Base-by-base conservation (phyloP, 2,888 invertebrate genomes). In the Colostygia pectinataria region DNA sequence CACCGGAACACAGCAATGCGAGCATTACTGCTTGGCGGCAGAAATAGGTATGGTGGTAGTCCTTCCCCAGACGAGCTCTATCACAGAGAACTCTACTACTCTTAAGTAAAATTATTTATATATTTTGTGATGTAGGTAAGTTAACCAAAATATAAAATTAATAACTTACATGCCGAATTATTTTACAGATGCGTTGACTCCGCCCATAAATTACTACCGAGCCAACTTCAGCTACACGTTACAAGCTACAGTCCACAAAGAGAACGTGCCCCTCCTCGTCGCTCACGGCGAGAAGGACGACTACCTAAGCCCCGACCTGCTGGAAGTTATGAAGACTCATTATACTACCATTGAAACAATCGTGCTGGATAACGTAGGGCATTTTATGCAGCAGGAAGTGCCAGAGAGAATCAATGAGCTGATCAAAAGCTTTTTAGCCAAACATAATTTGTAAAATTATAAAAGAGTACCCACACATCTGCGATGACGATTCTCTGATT, bases 181-280 rank as follows among this genome's bases (percentile, higher is more conserved):
- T 59, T 57, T 13, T 31, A 12, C 80, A 92, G 92, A 68, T 60
- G 91, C 91, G 0, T 72, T 91, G 25, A 92, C 91, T 0, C 78
- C 86, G 1, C 91, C 92, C 0, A 68, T 93, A 8, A 92, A 92
- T 65, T 93, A 92, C 73, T 93, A 92, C 64, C 77, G 92, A 32
- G 91, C 91, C 0, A 91, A 91, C 61, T 76, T 86, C 54, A 33
- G 48, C 1, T 75, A 68, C 51, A 54, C 61, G 0, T 18, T 75
- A 2, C 63, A 77, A 8, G 67, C 74, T 3, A 79, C 73, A 24
- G 53, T 73, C 7, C 60, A 68, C 15, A 73, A 74, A 8, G 79
- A 77, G 31, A 75, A 80, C n/a, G 73, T 89, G 0, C 87, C 88
- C 0, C 80, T 91, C 59, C 61, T 91, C 0, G 77, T 84, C 0